Base-by-base conservation (phyloP, 2,888 invertebrate species). In the Malthinus flaveolus region DNA sequence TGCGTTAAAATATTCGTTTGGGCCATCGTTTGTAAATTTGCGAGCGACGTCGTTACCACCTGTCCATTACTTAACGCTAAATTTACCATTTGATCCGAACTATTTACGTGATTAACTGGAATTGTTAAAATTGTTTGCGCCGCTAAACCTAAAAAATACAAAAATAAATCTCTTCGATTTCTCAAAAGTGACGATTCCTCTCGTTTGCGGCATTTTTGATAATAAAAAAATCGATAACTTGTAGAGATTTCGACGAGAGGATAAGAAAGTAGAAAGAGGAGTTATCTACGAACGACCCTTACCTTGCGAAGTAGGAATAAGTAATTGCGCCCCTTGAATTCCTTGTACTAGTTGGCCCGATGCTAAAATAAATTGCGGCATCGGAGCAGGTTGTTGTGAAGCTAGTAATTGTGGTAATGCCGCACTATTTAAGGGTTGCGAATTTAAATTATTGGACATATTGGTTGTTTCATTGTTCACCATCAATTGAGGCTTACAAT, bases 261-360 rank as follows among this genome's bases (percentile, higher is more conserved):
- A 12, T 12, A 12, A 11, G 5, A 44, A 44, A 12, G 12, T 13
- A 13, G 6, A 7, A 13, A 12, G 7, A 15, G 13, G 5, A 39
- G 10, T 49, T 39, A 50, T 50, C 34, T 7, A 52, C 31, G 13
- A 46, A 36, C 13, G 9, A 42, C 10, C 48, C 72, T 75, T 80
- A 93, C 95, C 95, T 86, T 95, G 94, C 62, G 95, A 93, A 53
- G 96, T 96, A 49, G 96, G 96, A 81, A 97, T 96, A 71, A 96
- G 87, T 56, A 97, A 85, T 76, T 96, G 96, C 45, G 95, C 94
- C 9, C 94, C 94, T 80, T 95, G 95, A 69, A 95, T 93, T 67
- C 94, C 94, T 78, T 94, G 94, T 59, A 93, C 90, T 74, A 95
- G 85, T 80, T 95, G 94, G 52, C 95, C 94, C 58, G 93, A 93